Evolutionary conservation across 2,113 vertebrate species (phyloP).

Genomic region (Vireo altiloquus): DNA sequence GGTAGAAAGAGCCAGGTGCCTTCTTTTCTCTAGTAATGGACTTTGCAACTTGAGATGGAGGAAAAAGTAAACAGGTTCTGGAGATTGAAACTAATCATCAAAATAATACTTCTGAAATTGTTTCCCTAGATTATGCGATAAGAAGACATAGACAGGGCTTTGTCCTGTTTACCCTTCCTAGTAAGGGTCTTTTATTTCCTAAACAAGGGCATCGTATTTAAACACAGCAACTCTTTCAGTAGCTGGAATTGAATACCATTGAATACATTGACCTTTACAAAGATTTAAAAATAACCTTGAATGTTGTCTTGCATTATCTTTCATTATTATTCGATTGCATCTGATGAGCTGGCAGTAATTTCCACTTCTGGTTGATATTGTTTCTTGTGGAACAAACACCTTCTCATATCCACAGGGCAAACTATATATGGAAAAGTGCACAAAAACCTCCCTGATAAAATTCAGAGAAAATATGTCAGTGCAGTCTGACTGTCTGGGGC

Average conservation of each 20-base stretch:
- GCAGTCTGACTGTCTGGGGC: background rate
- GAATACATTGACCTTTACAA: slow-evolving; percentile 58
- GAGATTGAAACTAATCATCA: background rate
- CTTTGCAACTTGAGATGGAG: background rate
- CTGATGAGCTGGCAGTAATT: slow-evolving; percentile 52
- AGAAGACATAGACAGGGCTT: background rate
- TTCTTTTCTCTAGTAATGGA: background rate
- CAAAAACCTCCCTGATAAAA: slow-evolving; percentile 1
- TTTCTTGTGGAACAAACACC: slow-evolving; percentile 46
- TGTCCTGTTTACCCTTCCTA: slow-evolving; percentile 28
- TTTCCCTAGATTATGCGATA: background rate
- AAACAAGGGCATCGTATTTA: slow-evolving; percentile 25
- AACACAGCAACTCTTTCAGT: background rate
- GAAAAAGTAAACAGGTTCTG: background rate
- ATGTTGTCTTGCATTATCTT: slow-evolving; percentile 39
- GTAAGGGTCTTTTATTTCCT: background rate
- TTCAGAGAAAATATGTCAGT: background rate
- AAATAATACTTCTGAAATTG: background rate
- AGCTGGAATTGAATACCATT: slow-evolving; percentile 23
- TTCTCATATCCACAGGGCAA: slow-evolving; percentile 18
- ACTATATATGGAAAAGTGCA: background rate
- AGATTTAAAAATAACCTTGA: slow-evolving; percentile 54
- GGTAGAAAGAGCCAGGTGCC: background rate
- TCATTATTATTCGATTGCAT: slow-evolving; percentile 52
- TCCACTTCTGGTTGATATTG: slow-evolving; percentile 38